phyloP scores from a whole-genome alignment of 2,888 invertebrate species.

The Cordilura impudica region DNA sequence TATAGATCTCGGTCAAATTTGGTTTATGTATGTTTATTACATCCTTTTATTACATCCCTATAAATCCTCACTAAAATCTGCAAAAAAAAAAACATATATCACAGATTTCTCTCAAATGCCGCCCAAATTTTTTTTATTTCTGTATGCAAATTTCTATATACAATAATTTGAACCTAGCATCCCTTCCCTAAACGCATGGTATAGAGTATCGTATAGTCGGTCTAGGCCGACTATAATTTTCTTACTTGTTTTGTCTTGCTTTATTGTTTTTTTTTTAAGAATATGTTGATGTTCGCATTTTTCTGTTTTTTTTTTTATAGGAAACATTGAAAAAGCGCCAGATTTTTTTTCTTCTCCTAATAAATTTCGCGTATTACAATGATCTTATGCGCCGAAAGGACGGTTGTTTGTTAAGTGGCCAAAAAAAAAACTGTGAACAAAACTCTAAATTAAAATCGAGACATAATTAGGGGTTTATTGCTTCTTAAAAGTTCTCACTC shows the following conservation, averaged over 20 bases:
- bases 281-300: conserved; percentile 2
- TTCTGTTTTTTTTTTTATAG: not conserved
- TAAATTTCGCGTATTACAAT: not conserved
- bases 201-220: no score
- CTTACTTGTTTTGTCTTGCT: conserved; percentile 5
- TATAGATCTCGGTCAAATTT: no score
- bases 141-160: no score
- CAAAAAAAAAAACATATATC: no score
- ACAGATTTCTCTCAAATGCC: no score
- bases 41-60: no score
- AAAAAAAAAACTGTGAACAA: conserved; percentile 29
- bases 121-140: no score
- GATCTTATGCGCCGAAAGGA: not conserved
- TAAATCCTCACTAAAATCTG: no score
- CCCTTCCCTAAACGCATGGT: no score
- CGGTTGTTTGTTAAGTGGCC: conserved; percentile 11
- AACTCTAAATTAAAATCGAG: conserved; percentile 45
- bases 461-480: conserved; percentile 47
- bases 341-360: not conserved
- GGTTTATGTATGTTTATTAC: no score
- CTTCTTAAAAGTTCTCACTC: conserved; percentile 36
- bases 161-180: no score
- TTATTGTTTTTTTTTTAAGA: conserved; percentile 4
- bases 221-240: no score
- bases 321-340: not conserved